phyloP scores from a whole-genome alignment of 2,888 invertebrate genomes.

The Actias luna region DNA sequence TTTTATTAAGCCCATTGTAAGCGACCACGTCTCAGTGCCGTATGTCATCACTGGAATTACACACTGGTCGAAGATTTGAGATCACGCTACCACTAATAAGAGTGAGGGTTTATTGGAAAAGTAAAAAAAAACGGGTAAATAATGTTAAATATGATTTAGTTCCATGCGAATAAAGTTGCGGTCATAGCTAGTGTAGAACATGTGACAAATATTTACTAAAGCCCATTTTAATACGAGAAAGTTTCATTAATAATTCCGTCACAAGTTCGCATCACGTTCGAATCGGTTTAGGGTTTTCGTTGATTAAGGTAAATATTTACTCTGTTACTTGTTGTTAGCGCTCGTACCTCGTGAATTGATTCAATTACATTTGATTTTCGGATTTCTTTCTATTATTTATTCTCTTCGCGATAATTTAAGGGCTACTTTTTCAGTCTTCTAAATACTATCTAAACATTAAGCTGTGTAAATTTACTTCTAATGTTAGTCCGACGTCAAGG shows the following conservation, averaged over 20 bases:
- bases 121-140: no score
- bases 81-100: no score
- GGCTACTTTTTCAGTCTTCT: background rate
- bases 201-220: no score
- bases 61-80: no score
- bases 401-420: background rate
- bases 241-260: constrained; percentile 3
- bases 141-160: no score
- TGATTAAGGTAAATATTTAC: constrained; percentile 17
- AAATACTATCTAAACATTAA: background rate
- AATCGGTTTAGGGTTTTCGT: constrained; percentile 7
- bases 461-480: background rate
- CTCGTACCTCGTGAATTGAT: constrained; percentile 6
- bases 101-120: no score
- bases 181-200: no score
- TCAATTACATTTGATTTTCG: constrained; percentile 3
- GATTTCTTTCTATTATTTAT: constrained; percentile 4
- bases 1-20: no score
- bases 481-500: no score
- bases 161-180: no score
- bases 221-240: background rate
- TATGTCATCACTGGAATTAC: no score
- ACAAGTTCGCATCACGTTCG: constrained; percentile 3
- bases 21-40: no score
- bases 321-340: constrained; percentile 14